Evolutionary conservation across 2,113 vertebrate genomes (phyloP).

Genomic region (Regulus satrapa): DNA sequence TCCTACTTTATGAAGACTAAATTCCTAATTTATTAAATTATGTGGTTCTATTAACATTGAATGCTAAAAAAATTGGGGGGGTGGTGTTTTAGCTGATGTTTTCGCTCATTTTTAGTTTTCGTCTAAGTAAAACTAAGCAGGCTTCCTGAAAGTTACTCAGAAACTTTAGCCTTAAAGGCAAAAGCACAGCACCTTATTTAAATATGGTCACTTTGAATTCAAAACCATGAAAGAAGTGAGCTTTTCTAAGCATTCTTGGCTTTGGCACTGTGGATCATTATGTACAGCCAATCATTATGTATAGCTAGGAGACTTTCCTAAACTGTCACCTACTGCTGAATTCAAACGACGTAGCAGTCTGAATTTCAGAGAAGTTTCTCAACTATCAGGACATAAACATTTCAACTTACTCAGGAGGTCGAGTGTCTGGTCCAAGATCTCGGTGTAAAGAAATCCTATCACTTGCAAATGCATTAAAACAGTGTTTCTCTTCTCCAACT

Average conservation of each 20-base stretch:
- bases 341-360: not conserved
- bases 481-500: slow-evolving; percentile 89
- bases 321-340: not conserved
- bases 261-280: not conserved
- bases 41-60: not conserved
- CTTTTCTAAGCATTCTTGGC: not conserved
- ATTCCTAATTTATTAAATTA: not conserved
- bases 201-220: slow-evolving; percentile 1
- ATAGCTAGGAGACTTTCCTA: not conserved
- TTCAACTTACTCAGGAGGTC: slow-evolving; percentile 93
- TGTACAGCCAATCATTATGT: not conserved
- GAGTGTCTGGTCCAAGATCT: slow-evolving; percentile 93
- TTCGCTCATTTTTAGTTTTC: not conserved
- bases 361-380: not conserved
- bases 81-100: not conserved
- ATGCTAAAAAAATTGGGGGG: not conserved
- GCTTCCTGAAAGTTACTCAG: not conserved
- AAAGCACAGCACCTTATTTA: not conserved
- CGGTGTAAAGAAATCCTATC: slow-evolving; percentile 95
- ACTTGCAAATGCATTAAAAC: slow-evolving; percentile 95
- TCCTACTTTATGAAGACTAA: not conserved
- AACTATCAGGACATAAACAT: not conserved
- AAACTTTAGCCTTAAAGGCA: slow-evolving; percentile 4
- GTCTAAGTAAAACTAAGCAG: not conserved
- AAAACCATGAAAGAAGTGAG: not conserved